Percentiles rank a stretch among this genome's conserved stretches.
Evolutionary conservation across 1,140 invertebrate species (phyloP).

Genomic region (Drosophila kanapiae): DNA sequence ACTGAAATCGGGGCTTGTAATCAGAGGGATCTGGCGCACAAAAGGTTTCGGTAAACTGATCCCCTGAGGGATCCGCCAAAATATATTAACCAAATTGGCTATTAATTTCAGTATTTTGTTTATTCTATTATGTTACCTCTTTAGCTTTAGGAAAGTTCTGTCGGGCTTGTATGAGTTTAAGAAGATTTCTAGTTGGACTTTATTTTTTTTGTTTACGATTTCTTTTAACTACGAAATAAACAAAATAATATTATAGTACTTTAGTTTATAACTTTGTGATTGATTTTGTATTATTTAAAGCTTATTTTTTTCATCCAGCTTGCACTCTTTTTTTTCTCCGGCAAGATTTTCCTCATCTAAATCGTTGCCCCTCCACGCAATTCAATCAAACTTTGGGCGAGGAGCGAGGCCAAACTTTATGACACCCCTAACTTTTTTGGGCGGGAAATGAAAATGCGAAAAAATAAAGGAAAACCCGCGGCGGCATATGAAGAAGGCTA

Average conservation of each 20-base stretch:
- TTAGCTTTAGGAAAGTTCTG: neutral
- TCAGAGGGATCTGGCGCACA: constrained; percentile 11
- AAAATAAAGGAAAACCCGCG: constrained; percentile 53
- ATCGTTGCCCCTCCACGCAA: constrained; percentile 33
- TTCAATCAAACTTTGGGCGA: constrained; percentile 70
- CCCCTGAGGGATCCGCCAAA: neutral
- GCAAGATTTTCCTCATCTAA: constrained; percentile 1
- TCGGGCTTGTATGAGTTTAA: neutral
- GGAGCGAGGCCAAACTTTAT: constrained; percentile 65
- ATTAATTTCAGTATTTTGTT: neutral
- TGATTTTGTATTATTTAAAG: constrained; percentile 3
- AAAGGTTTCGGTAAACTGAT: constrained; percentile 33
- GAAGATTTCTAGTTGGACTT: neutral
- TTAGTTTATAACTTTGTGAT: neutral
- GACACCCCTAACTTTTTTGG: constrained; percentile 45
- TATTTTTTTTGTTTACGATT: neutral
- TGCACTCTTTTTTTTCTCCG: neutral
- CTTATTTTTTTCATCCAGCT: neutral
- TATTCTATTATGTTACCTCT: neutral
- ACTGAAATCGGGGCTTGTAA: constrained; percentile 15
- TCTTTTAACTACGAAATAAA: neutral
- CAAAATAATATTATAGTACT: neutral
- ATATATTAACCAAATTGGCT: neutral
- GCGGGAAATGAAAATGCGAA: constrained; percentile 45
- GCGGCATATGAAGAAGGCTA: constrained; percentile 57